Evolutionary conservation across 2,113 vertebrate genomes (phyloP), one percentile per base, ranked within the genome.

Genomic region (Miniopterus natalensis): DNA sequence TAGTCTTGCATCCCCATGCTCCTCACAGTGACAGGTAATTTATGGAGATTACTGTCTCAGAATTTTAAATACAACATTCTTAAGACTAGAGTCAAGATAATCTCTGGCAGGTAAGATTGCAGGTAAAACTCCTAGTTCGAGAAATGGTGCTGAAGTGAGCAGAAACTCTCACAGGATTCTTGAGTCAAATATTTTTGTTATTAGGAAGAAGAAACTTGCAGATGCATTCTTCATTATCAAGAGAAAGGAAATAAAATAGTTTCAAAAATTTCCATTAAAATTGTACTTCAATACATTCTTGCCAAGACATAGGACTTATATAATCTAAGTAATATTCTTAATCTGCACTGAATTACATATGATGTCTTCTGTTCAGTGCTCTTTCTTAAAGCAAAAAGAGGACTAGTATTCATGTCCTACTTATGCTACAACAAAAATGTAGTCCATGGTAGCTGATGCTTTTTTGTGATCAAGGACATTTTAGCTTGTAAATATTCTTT

Each of bases 171-270:
- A 5, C 6, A 65, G 70, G 27, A 74, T 8, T 68, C 92, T 20
- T 68, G 75, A 84, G 45, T 90, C 81, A 71, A 75, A 84, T 63
- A 84, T 77, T 92, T 88, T 90, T 59, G 17, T 95, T 75, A 27
- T 36, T 1, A 55, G 45, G 2, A 86, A 90, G 47, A 81, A 36
- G 57, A 11, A 27, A n/a, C 53, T 47, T 94, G 74, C 8, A n/a
- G 47, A 29, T 53, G 8, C 17, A 27, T 42, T 84, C 15, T 71
- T 85, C 42, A 90, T 77, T 78, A 27, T 89, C 15, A 63, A 61
- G 23, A 88, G 12, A 29, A 93, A 96, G 15, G 23, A 86, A 79
- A 49, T 79, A 6, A 49, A 93, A 57, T 3, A 84, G 8, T 29
- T 68, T 74, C 21, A 42, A 80, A 95, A 95, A 57, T 31, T 70